These are phyloP conservation scores for Rutilus rutilus DNA, from an alignment of 2,113 vertebrate species.

Conservation along the genomic window DNA sequence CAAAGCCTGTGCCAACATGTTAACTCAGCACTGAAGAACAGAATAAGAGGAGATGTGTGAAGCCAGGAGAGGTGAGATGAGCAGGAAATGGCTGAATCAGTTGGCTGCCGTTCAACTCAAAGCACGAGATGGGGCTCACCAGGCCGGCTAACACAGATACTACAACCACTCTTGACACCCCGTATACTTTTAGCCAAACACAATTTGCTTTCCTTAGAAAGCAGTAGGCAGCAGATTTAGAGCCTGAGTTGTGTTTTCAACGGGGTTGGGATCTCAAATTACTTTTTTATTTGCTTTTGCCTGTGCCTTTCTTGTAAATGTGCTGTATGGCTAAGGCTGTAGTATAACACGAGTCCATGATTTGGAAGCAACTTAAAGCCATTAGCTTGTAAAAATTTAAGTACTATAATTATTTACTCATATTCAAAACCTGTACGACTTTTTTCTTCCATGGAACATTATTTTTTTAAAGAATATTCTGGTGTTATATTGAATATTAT, in stretches of 20 bases:
- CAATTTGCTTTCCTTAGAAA: slow-evolving; percentile 35
- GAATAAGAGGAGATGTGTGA: slow-evolving; percentile 67
- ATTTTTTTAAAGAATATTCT: background rate
- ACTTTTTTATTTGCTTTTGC: background rate
- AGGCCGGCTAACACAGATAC: slow-evolving; percentile 64
- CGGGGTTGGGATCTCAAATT: background rate
- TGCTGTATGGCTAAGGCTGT: background rate
- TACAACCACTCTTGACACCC: slow-evolving; percentile 42
- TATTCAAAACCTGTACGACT: too few species aligned
- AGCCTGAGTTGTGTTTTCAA: background rate
- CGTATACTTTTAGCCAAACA: slow-evolving; percentile 35
- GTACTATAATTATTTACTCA: too few species aligned
- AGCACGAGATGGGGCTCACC: slow-evolving; percentile 54
- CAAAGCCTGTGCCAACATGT: slow-evolving; percentile 63
- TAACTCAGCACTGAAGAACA: slow-evolving; percentile 64
- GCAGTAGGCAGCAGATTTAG: background rate
- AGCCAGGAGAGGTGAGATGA: slow-evolving; percentile 44
- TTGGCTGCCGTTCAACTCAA: slow-evolving; percentile 64
- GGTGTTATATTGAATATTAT: background rate
- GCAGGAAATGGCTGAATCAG: slow-evolving; percentile 56
- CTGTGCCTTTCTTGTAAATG: background rate
- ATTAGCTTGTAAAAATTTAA: too few species aligned
- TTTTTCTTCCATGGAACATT: too few species aligned
- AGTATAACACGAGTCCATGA: background rate
- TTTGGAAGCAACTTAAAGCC: too few species aligned